Base-by-base conservation (phyloP, 2,888 invertebrate species). In the Tiphia femorata region DNA sequence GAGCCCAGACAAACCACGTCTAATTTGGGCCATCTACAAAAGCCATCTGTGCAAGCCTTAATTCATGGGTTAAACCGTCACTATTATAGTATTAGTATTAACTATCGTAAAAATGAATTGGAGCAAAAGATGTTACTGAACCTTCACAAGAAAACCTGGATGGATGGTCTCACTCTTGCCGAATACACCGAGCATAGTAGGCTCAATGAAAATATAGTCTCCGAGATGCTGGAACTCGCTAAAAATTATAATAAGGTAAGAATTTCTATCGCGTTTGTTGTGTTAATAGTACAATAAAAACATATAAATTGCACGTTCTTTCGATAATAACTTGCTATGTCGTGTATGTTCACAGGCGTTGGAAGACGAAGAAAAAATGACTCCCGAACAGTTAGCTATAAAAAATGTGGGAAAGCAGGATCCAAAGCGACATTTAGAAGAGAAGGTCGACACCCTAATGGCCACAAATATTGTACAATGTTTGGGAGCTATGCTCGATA, bases 281-380 rank as follows among this genome's bases (percentile, higher is more conserved):
- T n/a, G n/a, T n/a, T n/a, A n/a, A n/a, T n/a, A n/a, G n/a, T n/a
- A n/a, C n/a, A n/a, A n/a, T n/a, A n/a, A n/a, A n/a, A 42, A 49
- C 53, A 40, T 20, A 29, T 14, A 16, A 27, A 10, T 30, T 21
- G n/a, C 12, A 17, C 5, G n/a, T n/a, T n/a, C n/a, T n/a, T n/a
- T n/a, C n/a, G n/a, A n/a, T n/a, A n/a, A n/a, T n/a, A n/a, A n/a
- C n/a, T n/a, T n/a, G n/a, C n/a, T n/a, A n/a, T n/a, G n/a, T n/a
- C n/a, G n/a, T n/a, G n/a, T n/a, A n/a, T n/a, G 3, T 27, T 75
- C 75, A 27, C 68, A 91, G 88, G 95, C 98, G 5, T 86, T 99
- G 59, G 98, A 99, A 85, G 99, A 99, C 76, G 99, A 99, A 84
- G 98, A 99, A 80, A 98, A 97, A 84, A 98, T 99, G 98, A 98